phyloP scores from a whole-genome alignment of 2,113 vertebrate species.

The Bostrychus sinensis region DNA sequence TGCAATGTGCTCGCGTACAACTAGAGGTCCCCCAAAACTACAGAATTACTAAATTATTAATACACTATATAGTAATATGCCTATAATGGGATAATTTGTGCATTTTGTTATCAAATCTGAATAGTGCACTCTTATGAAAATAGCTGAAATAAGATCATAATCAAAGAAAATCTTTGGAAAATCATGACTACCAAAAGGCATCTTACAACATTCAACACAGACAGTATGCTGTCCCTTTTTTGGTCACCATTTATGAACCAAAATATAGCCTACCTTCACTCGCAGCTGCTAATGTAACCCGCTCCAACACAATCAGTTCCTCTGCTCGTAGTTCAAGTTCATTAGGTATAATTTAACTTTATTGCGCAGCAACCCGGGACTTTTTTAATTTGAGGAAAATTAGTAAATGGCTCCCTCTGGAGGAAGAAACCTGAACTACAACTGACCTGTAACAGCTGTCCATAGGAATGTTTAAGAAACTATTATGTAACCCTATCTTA shows the following conservation, averaged over 20 bases:
- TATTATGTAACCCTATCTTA: neutral
- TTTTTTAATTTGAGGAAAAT: neutral
- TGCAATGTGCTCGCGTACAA: no score
- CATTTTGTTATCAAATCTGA: neutral
- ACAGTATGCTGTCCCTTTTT: no score
- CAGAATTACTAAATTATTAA: no score
- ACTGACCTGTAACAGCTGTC: conserved; percentile 24
- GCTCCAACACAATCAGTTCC: neutral
- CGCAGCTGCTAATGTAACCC: neutral
- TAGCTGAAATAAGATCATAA: no score
- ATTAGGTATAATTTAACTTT: neutral
- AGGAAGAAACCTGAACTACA: conserved; percentile 45
- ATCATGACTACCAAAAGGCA: no score
- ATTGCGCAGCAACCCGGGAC: neutral
- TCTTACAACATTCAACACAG: no score
- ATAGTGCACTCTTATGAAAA: neutral
- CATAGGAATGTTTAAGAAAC: conserved; percentile 33
- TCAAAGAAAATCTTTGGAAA: no score
- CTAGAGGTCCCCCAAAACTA: no score
- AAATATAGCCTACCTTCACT: neutral
- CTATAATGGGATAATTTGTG: no score
- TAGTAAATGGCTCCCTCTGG: conserved; percentile 36
- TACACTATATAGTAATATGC: no score
- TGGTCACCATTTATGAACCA: neutral
- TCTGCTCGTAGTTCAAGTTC: neutral